Base-by-base conservation (phyloP, 2,888 invertebrate genomes). In the Agrotis exclamationis region DNA sequence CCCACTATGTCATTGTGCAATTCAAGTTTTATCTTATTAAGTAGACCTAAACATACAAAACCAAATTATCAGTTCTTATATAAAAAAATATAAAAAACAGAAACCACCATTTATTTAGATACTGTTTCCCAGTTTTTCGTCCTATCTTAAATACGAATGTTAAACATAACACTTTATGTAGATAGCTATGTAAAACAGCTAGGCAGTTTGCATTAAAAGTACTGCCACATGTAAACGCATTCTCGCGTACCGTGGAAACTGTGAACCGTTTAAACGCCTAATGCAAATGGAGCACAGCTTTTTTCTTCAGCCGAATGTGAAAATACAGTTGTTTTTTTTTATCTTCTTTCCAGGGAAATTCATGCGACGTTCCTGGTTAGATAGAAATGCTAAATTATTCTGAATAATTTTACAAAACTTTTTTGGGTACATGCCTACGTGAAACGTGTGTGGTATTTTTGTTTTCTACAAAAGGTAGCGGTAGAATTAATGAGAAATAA, bases 301-400 rank as follows among this genome's bases (percentile, higher is more conserved):
- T 79, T 57, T 70, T 67, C 22, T 22, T 20, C 44, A 48, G 59
- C 9, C 28, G 39, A 57, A 65, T 51, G 48, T 44, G 44, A 54
- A 45, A 70, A 65, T 39, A 20, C 24, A 56, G 66, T 56, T 11
- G 14, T 24, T 53, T 68, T 44, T 20, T 20, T 77, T 68, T n/a
- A n/a, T n/a, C n/a, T 57, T n/a, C 1, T 50, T 20, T 64, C 14
- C 13, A 16, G 7, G 3, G 13, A 68, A 28, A n/a, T 39, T 65
- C 16, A 47, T 53, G 24, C 24, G 57, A 76, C 45, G 18, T 56
- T 76, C 13, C 24, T 24, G n/a, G n/a, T 20, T 66, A 67, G 51
- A 68, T 47, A 76, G 45, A 76, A 68, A 58, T 76, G 69, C 39
- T 47, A 73, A 58, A 22, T 47, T 76, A 69, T 76, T 68, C 69